These are phyloP conservation scores for Chrosomus eos DNA, from an alignment of 2,797 vertebrate species.

Conservation along the genomic window DNA sequence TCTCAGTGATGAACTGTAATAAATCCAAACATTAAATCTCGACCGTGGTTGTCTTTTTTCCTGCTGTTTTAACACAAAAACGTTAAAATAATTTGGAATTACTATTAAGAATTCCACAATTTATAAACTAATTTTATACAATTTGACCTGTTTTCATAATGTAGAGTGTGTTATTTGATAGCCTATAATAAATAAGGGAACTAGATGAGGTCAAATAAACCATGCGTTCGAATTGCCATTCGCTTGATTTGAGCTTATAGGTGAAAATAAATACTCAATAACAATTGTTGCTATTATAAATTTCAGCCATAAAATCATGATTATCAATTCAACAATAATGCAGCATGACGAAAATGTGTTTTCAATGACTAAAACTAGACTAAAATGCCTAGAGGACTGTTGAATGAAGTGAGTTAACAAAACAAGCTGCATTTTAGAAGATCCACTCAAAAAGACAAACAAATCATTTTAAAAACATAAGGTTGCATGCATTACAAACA, in stretches of 20 bases:
- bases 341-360: neutral
- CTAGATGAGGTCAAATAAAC: neutral
- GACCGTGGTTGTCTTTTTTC: neutral
- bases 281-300: neutral
- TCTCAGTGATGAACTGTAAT: too few relatives aligned
- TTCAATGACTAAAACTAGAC: neutral
- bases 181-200: too few relatives aligned
- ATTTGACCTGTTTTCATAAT: too few relatives aligned
- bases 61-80: too few relatives aligned
- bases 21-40: too few relatives aligned
- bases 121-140: neutral
- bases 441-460: too few relatives aligned
- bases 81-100: neutral
- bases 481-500: too few relatives aligned
- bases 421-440: too few relatives aligned
- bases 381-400: too few relatives aligned
- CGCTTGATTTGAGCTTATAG: neutral
- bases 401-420: too few relatives aligned
- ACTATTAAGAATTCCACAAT: neutral
- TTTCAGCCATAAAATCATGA: neutral
- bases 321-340: neutral
- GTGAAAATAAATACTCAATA: neutral
- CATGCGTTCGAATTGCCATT: neutral
- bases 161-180: too few relatives aligned
- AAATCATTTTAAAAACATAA: too few relatives aligned